Base-by-base conservation (phyloP, 2,797 vertebrate species). In the Melanotaenia trifasciata region DNA sequence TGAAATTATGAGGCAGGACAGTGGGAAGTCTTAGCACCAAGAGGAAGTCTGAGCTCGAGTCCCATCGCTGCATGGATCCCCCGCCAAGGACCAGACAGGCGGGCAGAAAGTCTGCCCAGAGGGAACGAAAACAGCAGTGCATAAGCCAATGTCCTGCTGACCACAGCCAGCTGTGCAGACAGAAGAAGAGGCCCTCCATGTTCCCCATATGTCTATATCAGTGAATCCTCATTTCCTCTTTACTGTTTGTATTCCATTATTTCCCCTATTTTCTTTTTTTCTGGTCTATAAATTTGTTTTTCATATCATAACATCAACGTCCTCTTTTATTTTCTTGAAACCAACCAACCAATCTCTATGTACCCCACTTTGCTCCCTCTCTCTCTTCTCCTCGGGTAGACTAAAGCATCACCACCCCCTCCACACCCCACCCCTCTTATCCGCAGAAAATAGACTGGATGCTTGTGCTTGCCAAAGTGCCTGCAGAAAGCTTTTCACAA, bases 401-500 rank as follows among this genome's bases (percentile, higher is more conserved):
- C 84, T 84, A 85, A 89, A 87, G 80, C 76, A 76, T 61, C 71
- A 45, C 79, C 76, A 13, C 51, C 79, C 43, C 61, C 66, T 33
- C 64, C 11, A 18, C 56, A 66, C 60, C 63, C 62, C 71, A 54
- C 70, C 69, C 58, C 59, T 50, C 84, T 83, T 76, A 89, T 83
- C 83, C 71, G 64, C 80, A 84, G 69, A 91, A 92, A 91, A 88
- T 89, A 85, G 85, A 78, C 90, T 89, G 80, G 86, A 86, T 86
- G 81, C 83, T 87, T 67, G 47, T 58, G 85, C 84, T 75, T 85
- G 82, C 90, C 90, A 92, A 90, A 89, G 85, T 89, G 92, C 90
- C 90, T 84, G 83, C 78, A 78, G 90, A 90, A 77, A 91, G 86
- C 83, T 77, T 89, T 88, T 84, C 84, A 84, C 83, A 58, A 67